These are phyloP conservation scores for Nibea coibor DNA, from an alignment of 2,113 vertebrate genomes.

Conservation along the genomic window DNA sequence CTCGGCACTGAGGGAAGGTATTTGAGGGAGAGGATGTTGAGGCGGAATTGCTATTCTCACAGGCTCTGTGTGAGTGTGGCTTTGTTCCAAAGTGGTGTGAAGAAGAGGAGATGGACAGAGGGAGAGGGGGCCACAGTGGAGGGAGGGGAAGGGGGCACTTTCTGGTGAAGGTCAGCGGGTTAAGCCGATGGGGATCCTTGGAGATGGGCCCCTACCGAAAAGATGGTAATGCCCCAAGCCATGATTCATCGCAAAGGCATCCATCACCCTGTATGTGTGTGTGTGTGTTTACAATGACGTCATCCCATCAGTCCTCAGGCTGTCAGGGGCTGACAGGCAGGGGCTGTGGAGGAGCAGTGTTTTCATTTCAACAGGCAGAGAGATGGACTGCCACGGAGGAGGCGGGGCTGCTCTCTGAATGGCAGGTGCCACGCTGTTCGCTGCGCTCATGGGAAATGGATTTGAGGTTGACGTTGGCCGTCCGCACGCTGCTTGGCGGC, in stretches of 20 bases:
- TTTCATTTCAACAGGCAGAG: conserved; percentile 59
- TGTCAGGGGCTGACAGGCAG: conserved; percentile 62
- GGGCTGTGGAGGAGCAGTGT: conserved; percentile 57
- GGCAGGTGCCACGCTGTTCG: conserved; percentile 51
- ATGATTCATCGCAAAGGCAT: conserved; percentile 84
- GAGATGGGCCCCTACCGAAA: conserved; percentile 75
- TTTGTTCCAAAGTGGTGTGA: conserved; percentile 79
- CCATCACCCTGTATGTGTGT: conserved; percentile 48
- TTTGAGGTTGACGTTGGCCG: conserved; percentile 17
- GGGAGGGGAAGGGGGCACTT: conserved; percentile 30
- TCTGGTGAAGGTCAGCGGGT: conserved; percentile 79
- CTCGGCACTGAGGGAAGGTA: conserved; percentile 39
- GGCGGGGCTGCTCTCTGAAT: conserved; percentile 50
- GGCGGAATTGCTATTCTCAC: conserved; percentile 59
- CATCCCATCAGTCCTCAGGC: conserved; percentile 61
- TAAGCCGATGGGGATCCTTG: conserved; percentile 80
- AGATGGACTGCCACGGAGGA: conserved; percentile 54
- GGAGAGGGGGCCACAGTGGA: background rate
- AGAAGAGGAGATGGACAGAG: conserved; percentile 53
- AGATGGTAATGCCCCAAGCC: conserved; percentile 79
- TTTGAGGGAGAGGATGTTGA: conserved; percentile 52
- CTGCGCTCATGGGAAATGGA: conserved; percentile 28
- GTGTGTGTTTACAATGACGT: conserved; percentile 65
- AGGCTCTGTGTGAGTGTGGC: conserved; percentile 67
- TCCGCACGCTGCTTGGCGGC: background rate